A percentile compares a stretch with the other conserved stretches of the same genome.
Conservation (phyloP, 2,888 invertebrate genomes). For the Oxystoma pomonae region DNA sequence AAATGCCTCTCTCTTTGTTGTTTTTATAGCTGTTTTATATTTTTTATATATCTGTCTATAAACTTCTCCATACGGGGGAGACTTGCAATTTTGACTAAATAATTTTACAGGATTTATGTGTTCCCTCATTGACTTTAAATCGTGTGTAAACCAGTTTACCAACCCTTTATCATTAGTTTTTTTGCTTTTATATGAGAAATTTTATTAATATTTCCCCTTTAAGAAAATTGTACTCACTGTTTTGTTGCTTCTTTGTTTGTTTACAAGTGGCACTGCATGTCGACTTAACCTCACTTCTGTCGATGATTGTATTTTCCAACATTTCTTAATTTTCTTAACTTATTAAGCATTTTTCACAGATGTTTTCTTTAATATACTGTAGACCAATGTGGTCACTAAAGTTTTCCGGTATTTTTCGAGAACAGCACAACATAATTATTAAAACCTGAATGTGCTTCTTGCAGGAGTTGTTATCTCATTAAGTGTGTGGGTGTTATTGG, state of each 20-base stretch:
- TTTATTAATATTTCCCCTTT: too few species aligned
- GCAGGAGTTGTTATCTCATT: too few species aligned
- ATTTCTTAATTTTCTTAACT: background rate
- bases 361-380: background rate
- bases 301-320: background rate
- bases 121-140: background rate
- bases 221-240: background rate
- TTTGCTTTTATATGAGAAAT: too few species aligned
- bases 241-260: background rate
- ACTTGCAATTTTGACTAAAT: background rate
- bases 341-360: background rate
- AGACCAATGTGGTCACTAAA: background rate
- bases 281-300: background rate
- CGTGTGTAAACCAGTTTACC: background rate
- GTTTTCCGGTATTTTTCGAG: background rate
- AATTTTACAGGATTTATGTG: background rate
- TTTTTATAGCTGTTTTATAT: too few species aligned
- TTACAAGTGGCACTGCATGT: background rate
- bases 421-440: too few species aligned
- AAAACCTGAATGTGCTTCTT: too few species aligned
- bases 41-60: too few species aligned
- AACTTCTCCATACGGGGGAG: background rate
- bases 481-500: too few species aligned
- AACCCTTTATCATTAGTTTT: too few species aligned
- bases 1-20: too few species aligned